Conservation (phyloP, 64 coral and sea anemone genomes). For the Cladopsammia gracilis region DNA sequence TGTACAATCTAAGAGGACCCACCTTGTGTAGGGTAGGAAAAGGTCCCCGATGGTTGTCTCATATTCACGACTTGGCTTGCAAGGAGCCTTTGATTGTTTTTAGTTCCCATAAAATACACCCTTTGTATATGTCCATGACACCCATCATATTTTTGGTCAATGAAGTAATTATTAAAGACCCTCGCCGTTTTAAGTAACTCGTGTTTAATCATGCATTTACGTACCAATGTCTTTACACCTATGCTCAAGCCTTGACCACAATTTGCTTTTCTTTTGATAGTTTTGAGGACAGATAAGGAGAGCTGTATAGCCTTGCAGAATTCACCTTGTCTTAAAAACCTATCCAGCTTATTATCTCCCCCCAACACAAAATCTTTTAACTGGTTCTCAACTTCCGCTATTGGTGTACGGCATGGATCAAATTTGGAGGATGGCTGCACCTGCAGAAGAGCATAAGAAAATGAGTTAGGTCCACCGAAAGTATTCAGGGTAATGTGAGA, state of each 20-base stretch:
- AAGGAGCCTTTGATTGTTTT: too few relatives aligned
- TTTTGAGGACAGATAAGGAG: background rate
- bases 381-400: background rate
- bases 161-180: too few relatives aligned
- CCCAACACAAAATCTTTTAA: background rate
- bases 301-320: conserved; percentile 19
- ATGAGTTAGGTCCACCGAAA: too few relatives aligned
- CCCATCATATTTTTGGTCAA: too few relatives aligned
- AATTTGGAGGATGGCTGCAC: background rate
- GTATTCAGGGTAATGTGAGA: too few relatives aligned
- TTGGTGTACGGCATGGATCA: background rate
- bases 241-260: background rate
- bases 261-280: background rate
- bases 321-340: conserved; percentile 26
- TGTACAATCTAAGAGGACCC: too few relatives aligned
- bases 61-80: too few relatives aligned
- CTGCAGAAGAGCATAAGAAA: background rate
- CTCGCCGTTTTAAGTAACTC: too few relatives aligned
- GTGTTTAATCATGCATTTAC: background rate
- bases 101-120: too few relatives aligned
- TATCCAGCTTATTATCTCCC: background rate
- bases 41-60: too few relatives aligned
- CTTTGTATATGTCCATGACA: too few relatives aligned
- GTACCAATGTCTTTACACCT: background rate
- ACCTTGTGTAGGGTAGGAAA: too few relatives aligned